Evolutionary conservation across 1,140 invertebrate species (phyloP).

Genomic region (Oryctes rhinoceros): DNA sequence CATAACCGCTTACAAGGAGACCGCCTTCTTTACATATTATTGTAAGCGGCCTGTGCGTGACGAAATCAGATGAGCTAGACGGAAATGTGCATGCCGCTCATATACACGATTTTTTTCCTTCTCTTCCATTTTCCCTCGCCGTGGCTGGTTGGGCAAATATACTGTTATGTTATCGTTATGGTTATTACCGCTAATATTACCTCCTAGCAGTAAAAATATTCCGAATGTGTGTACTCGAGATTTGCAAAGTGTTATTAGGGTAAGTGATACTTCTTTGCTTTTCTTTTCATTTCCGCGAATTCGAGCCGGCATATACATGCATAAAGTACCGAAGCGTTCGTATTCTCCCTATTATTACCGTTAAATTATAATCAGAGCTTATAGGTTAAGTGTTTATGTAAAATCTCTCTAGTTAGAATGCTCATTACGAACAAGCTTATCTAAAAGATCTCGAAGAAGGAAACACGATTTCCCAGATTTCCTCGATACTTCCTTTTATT

Average conservation of each 20-base stretch:
- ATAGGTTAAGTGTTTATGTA: no score
- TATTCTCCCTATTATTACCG: not conserved
- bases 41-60: not conserved
- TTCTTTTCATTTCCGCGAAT: not conserved
- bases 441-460: no score
- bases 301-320: not conserved
- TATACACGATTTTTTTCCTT: not conserved
- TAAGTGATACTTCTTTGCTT: not conserved
- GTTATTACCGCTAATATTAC: slow-evolving; percentile 10
- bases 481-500: no score
- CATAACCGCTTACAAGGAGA: no score
- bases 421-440: no score
- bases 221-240: slow-evolving; percentile 13
- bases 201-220: slow-evolving; percentile 3
- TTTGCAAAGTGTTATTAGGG: not conserved
- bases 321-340: not conserved
- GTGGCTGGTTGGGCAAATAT: not conserved
- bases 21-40: not conserved
- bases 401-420: no score
- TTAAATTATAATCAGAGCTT: no score
- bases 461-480: no score
- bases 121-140: not conserved
- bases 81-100: not conserved
- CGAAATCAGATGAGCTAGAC: not conserved
- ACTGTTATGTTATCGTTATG: slow-evolving; percentile 15